Conservation (phyloP, 1,140 invertebrate species). For the Zaprionus vittiger region DNA sequence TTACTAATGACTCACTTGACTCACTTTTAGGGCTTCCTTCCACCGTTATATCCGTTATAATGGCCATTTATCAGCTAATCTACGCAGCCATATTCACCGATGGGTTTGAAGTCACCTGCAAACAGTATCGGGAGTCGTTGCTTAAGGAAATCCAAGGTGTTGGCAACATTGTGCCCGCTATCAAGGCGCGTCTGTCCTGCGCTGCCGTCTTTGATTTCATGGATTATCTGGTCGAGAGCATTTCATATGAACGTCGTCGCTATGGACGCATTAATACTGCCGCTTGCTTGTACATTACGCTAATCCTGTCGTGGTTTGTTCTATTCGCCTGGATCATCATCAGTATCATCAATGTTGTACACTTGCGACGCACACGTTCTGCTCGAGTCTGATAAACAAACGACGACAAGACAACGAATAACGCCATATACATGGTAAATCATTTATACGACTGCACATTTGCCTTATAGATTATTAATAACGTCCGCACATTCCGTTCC, state of each 20-base stretch:
- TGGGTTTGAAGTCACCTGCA: slow-evolving; percentile 88
- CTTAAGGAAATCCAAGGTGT: slow-evolving; percentile 86
- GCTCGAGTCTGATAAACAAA: slow-evolving; percentile 54
- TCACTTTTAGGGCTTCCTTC: slow-evolving; percentile 79
- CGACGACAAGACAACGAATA: slow-evolving; percentile 22
- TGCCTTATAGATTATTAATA: slow-evolving; percentile 46
- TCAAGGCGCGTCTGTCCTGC: slow-evolving; percentile 88
- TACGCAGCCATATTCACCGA: slow-evolving; percentile 88
- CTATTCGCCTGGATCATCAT: slow-evolving; percentile 86
- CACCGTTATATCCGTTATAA: slow-evolving; percentile 85
- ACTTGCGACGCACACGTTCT: slow-evolving; percentile 84
- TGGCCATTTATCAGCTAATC: slow-evolving; percentile 87
- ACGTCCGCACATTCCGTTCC: slow-evolving; percentile 34
- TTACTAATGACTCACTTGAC: neutral
- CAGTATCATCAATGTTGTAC: slow-evolving; percentile 85
- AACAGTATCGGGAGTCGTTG: slow-evolving; percentile 87
- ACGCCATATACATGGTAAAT: neutral
- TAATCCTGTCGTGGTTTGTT: slow-evolving; percentile 87
- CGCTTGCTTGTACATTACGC: slow-evolving; percentile 86
- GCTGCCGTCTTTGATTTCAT: slow-evolving; percentile 89
- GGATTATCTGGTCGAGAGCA: slow-evolving; percentile 88
- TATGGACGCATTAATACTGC: slow-evolving; percentile 88
- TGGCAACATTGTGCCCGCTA: slow-evolving; percentile 86
- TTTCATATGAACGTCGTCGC: slow-evolving; percentile 85
- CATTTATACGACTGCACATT: slow-evolving; percentile 36